These are phyloP conservation scores for Drosophila monieri DNA, from an alignment of 2,888 invertebrate genomes.

Conservation along the genomic window DNA sequence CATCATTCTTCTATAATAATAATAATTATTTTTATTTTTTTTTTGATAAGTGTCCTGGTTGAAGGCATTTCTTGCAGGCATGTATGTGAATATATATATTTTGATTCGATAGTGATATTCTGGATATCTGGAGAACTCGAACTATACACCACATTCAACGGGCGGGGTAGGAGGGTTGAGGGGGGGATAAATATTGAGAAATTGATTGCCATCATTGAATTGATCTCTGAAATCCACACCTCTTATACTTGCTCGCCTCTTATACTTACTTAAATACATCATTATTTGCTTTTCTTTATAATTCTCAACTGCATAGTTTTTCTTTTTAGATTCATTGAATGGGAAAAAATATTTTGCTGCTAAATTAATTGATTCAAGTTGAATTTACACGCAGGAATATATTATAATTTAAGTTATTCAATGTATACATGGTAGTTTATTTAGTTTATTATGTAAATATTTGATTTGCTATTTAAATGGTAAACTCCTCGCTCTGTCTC, in stretches of 20 bases:
- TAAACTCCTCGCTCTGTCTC: conserved; percentile 26
- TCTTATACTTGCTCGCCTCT: conserved; percentile 37
- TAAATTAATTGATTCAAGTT: conserved; percentile 19
- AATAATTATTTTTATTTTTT: conserved; percentile 2
- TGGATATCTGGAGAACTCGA: conserved; percentile 16
- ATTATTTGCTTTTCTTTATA: conserved; percentile 3
- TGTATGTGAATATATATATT: conserved; percentile 24
- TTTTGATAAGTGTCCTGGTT: conserved; percentile 23
- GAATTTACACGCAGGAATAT: conserved; percentile 33
- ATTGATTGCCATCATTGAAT: conserved; percentile 50
- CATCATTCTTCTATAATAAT: background rate
- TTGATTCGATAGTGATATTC: conserved; percentile 31
- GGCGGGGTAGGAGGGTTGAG: conserved; percentile 1
- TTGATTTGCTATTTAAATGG: conserved; percentile 68
- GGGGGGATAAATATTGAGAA: conserved; percentile 25
- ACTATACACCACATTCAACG: conserved; percentile 1
- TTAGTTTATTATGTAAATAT: conserved; percentile 55
- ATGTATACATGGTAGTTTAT: conserved; percentile 53
- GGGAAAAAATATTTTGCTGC: conserved; percentile 4
- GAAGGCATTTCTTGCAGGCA: conserved; percentile 38
- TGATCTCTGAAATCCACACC: conserved; percentile 38
- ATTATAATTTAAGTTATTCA: conserved; percentile 26
- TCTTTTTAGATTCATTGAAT: conserved; percentile 4
- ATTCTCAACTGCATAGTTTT: background rate
- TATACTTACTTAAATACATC: conserved; percentile 48